Percentiles rank a stretch among this genome's conserved stretches.
These are phyloP conservation scores for Phataginus tricuspis DNA, from an alignment of 2,797 vertebrate genomes.

Conservation along the genomic window DNA sequence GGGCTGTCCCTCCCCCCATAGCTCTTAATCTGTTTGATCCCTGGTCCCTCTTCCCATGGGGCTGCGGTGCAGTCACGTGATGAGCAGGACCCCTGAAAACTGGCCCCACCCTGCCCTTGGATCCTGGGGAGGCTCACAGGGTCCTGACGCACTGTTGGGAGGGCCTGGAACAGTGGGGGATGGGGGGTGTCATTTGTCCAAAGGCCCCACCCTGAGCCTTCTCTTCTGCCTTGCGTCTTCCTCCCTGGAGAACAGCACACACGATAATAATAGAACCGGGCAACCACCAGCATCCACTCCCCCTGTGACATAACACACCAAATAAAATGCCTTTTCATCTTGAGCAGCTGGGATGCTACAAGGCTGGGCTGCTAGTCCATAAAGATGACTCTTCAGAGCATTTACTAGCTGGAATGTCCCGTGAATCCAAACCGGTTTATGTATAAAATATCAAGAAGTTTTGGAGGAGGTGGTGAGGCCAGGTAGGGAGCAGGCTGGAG, in stretches of 20 bases:
- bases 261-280: conserved; percentile 45
- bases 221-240: neutral
- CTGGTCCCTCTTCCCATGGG: neutral
- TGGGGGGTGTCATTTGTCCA: neutral
- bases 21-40: neutral
- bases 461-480: conserved; percentile 32
- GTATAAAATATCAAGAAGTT: conserved; percentile 77
- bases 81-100: neutral
- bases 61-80: rapidly evolving
- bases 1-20: neutral
- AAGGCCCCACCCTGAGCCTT: neutral
- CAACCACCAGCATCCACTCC: neutral
- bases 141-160: neutral
- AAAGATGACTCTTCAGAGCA: conserved; percentile 75
- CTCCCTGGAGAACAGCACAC: conserved; percentile 49
- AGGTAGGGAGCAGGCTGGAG: neutral
- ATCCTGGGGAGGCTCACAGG: neutral
- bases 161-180: neutral
- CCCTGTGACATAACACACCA: conserved; percentile 42
- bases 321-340: conserved; percentile 80
- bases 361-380: conserved; percentile 63
- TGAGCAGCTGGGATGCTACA: conserved; percentile 60
- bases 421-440: conserved; percentile 76
- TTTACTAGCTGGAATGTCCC: conserved; percentile 79
- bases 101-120: too few relatives aligned